Conservation (phyloP, 2,113 vertebrate genomes). For the Nesoenas mayeri region DNA sequence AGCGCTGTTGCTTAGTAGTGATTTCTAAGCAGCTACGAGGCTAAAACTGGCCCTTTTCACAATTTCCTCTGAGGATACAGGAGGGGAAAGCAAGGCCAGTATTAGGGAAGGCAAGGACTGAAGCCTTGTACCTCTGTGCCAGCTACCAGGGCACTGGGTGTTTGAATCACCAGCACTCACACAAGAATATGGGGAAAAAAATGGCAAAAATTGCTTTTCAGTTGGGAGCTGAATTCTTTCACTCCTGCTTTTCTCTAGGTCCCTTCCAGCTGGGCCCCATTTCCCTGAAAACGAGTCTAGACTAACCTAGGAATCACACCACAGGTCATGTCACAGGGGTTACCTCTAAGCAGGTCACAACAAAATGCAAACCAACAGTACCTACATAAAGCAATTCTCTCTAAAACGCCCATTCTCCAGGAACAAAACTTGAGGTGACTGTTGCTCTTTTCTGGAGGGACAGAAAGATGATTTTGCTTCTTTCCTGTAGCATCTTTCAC, state of each 20-base stretch:
- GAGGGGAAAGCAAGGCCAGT: background rate
- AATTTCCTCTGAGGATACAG: background rate
- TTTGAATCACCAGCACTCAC: background rate
- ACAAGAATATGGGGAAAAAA: background rate
- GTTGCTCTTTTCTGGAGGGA: background rate
- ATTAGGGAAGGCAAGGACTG: background rate
- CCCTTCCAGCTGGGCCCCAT: background rate
- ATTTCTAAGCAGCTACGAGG: slow-evolving; percentile 11
- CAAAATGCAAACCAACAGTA: background rate
- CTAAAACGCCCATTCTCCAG: background rate
- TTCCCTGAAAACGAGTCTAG: background rate
- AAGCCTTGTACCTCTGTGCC: background rate
- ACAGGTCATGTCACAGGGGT: background rate
- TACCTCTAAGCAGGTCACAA: background rate
- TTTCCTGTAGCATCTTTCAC: background rate
- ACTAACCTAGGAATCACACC: background rate
- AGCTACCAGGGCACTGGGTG: background rate
- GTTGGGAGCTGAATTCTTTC: background rate
- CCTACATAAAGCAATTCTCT: background rate
- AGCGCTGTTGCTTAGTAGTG: background rate
- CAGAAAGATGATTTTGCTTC: background rate
- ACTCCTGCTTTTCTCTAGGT: background rate
- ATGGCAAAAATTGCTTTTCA: background rate
- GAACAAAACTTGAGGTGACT: background rate
- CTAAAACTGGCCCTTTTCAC: background rate